Conservation (phyloP, 2,797 vertebrate genomes). For the Vireo griseus region DNA sequence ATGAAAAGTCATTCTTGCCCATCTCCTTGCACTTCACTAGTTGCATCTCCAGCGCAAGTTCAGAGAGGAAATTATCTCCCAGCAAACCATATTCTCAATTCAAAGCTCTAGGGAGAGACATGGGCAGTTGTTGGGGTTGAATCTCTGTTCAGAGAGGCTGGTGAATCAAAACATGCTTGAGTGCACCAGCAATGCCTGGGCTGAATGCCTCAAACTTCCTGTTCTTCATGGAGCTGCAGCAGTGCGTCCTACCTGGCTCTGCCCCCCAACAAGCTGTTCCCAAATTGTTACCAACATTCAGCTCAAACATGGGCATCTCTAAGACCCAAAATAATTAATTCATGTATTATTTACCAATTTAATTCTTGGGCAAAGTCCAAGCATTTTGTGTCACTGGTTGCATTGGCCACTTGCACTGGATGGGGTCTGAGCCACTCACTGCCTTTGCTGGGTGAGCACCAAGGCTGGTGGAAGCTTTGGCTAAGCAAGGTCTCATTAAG, state of each 20-base stretch:
- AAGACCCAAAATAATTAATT: not conserved
- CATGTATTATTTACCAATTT: not conserved
- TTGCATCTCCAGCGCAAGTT: not conserved
- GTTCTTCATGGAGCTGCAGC: not conserved
- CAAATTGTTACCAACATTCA: not conserved
- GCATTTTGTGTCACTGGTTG: not conserved
- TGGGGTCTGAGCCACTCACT: fast-evolving
- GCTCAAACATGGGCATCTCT: not conserved
- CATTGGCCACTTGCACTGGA: not conserved
- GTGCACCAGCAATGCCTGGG: not conserved
- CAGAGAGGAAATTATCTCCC: not conserved
- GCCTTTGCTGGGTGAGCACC: not conserved
- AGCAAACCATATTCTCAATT: not conserved
- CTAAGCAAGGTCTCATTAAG: not conserved
- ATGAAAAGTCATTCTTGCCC: not conserved
- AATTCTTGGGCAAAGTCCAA: not conserved
- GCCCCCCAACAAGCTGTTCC: fast-evolving
- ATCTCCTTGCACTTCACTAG: not conserved
- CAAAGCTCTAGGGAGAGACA: not conserved
- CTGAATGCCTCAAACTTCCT: not conserved
- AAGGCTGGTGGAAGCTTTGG: not conserved
- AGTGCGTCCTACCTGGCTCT: not conserved
- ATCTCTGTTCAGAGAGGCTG: not conserved
- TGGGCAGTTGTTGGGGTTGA: not conserved
- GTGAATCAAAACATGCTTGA: not conserved